A percentile compares a stretch with the other conserved stretches of the same genome.
phyloP scores from a whole-genome alignment of 2,888 invertebrate genomes.

The Tetanocera ferruginea region DNA sequence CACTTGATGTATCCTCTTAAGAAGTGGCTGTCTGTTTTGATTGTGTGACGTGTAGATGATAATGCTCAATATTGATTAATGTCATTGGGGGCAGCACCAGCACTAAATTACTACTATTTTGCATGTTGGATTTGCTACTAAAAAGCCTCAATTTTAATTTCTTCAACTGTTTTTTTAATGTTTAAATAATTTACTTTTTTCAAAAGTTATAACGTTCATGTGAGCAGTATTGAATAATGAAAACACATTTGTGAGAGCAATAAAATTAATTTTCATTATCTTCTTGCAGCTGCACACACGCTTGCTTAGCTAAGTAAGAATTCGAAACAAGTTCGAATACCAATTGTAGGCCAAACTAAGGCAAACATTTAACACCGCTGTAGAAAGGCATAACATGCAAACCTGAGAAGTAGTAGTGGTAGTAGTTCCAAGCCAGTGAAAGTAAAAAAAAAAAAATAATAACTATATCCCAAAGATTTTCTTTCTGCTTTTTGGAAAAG shows the following conservation, averaged over 20 bases:
- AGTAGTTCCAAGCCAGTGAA: constrained; percentile 33
- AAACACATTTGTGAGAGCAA: too few relatives aligned
- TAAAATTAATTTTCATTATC: too few relatives aligned
- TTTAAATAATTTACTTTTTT: too few relatives aligned
- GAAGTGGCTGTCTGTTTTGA: background rate
- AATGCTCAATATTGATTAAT: constrained; percentile 17
- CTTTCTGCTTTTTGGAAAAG: background rate
- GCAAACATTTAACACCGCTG: background rate
- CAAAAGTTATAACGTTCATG: too few relatives aligned
- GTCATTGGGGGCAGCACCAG: background rate
- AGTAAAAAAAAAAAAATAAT: constrained; percentile 25
- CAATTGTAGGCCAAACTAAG: constrained; percentile 17
- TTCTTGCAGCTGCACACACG: too few relatives aligned
- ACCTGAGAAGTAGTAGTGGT: background rate
- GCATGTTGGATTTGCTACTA: too few relatives aligned
- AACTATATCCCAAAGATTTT: constrained; percentile 8
- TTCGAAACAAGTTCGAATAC: constrained; percentile 8
- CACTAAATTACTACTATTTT: too few relatives aligned
- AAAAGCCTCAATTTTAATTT: too few relatives aligned
- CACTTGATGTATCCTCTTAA: background rate
- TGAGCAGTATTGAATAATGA: too few relatives aligned
- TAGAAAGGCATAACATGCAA: constrained; percentile 19
- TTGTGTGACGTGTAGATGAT: background rate
- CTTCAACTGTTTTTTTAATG: too few relatives aligned
- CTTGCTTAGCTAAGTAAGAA: constrained; percentile 12